Percentiles rank a stretch among this genome's conserved stretches.
Evolutionary conservation across 2,888 invertebrate genomes (phyloP).

Genomic region (Cheiracanthium punctorium): DNA sequence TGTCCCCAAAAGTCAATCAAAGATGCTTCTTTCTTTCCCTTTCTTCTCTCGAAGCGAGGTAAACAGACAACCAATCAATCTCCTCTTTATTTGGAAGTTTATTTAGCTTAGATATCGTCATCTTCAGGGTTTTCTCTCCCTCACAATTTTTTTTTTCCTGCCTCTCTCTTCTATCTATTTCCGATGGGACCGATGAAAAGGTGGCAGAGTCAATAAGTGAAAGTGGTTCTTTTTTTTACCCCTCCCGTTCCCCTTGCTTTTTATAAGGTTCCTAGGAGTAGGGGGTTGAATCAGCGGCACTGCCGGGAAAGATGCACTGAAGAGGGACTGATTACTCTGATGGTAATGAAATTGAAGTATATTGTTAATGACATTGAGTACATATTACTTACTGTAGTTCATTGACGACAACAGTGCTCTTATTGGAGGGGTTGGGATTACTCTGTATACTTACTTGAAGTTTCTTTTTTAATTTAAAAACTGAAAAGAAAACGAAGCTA

Average conservation of each 20-base stretch:
- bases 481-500: no score
- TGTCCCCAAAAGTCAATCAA: conserved; percentile 24
- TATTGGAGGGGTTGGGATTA: no score
- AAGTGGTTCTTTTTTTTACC: conserved; percentile 49
- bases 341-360: background rate
- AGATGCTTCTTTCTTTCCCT: conserved; percentile 32
- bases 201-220: conserved; percentile 68
- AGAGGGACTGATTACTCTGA: background rate
- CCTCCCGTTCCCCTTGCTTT: background rate
- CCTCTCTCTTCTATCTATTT: background rate
- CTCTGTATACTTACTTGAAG: no score
- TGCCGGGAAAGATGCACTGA: background rate
- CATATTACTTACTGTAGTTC: background rate
- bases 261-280: background rate
- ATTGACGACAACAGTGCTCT: no score
- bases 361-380: background rate
- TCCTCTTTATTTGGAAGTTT: conserved; percentile 63
- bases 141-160: background rate
- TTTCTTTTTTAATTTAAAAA: no score
- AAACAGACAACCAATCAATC: conserved; percentile 49
- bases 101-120: conserved; percentile 56
- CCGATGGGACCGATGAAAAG: conserved; percentile 65
- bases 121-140: conserved; percentile 11
- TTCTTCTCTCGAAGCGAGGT: conserved; percentile 16
- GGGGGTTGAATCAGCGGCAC: conserved; percentile 35